Conservation (phyloP, 2,113 vertebrate genomes). For the Prolemur simus region DNA sequence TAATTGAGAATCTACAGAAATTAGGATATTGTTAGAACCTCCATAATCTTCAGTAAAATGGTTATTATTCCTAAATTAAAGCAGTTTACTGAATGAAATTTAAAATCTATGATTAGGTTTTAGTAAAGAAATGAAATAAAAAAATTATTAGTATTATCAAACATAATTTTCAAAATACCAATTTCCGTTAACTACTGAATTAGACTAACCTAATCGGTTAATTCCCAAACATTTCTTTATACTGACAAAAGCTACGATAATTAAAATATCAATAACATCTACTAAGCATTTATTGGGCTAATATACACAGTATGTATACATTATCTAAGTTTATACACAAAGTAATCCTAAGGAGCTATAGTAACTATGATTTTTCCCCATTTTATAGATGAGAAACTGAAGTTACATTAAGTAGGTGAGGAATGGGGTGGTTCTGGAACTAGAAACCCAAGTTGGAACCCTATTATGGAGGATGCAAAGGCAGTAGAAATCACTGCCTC, state of each 20-base stretch:
- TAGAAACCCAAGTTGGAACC: not conserved
- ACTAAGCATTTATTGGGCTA: not conserved
- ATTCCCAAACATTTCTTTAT: not conserved
- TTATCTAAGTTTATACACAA: not conserved
- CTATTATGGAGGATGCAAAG: not conserved
- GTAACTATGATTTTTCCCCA: not conserved
- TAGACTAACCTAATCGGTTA: not conserved
- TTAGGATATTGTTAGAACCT: not conserved
- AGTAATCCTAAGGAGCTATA: not conserved
- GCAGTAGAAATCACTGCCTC: not conserved
- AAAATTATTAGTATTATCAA: slow-evolving; percentile 5
- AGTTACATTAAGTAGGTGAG: not conserved
- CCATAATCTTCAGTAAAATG: slow-evolving; percentile 23
- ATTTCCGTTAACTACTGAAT: not conserved
- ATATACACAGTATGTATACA: not conserved
- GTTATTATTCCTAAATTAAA: slow-evolving; percentile 8
- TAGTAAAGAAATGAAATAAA: slow-evolving; percentile 27
- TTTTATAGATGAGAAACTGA: slow-evolving; percentile 11
- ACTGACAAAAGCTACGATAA: not conserved
- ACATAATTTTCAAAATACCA: slow-evolving; percentile 23
- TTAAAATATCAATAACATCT: not conserved
- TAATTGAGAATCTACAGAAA: not conserved
- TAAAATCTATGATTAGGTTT: slow-evolving; percentile 2
- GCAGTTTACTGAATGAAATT: not conserved
- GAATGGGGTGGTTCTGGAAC: not conserved